Conservation (phyloP, 2,113 vertebrate species). For the rat (Rattus norvegicus) region GRCr8 NC_086032.1:64413001-64413500, state of each 20-base stretch:
- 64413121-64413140: slow-evolving; percentile 52
- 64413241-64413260: slow-evolving; percentile 7
- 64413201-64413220: neutral
- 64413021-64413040: slow-evolving; percentile 78
- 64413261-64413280: slow-evolving; percentile 15
- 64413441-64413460: slow-evolving; percentile 35
- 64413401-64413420: slow-evolving; percentile 24
- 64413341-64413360: neutral
- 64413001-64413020: slow-evolving; percentile 78
- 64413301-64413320: neutral
- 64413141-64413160: slow-evolving; percentile 58
- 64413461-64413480: neutral
- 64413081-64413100: slow-evolving; percentile 66
- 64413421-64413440: neutral
- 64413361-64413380: neutral
- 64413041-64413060: slow-evolving; percentile 72
- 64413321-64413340: slow-evolving; percentile 47
- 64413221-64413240: neutral
- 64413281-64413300: slow-evolving; percentile 61
- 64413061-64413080: slow-evolving; percentile 80
- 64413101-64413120: slow-evolving; percentile 71
- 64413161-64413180: slow-evolving; percentile 64
- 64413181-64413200: neutral
- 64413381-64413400: slow-evolving; percentile 10
- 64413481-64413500: slow-evolving; percentile 6